Conservation (phyloP, 2,888 invertebrate genomes). For the Protophormia terraenovae region DNA sequence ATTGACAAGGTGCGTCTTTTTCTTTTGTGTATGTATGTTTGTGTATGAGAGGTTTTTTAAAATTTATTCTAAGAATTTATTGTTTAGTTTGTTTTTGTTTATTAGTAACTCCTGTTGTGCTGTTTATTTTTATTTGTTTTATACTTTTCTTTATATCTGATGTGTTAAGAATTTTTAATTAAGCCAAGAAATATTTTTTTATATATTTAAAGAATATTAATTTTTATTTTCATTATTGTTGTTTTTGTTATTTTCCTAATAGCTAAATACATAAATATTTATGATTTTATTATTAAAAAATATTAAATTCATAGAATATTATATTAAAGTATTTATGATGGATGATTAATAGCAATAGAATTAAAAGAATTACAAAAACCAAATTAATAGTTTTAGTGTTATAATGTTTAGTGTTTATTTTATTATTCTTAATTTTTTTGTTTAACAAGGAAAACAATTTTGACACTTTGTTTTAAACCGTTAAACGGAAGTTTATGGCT, state of each 20-base stretch:
- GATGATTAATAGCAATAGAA: conserved; percentile 13
- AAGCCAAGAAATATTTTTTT: conserved; percentile 10
- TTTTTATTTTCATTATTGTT: conserved; percentile 5
- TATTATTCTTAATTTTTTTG: no score
- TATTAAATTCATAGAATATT: conserved; percentile 43
- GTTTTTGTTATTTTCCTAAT: not conserved
- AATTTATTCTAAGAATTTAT: conserved; percentile 52
- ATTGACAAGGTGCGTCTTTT: not conserved
- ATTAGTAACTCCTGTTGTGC: conserved; percentile 50
- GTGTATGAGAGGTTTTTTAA: not conserved
- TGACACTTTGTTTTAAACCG: conserved; percentile 30
- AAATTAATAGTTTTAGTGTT: not conserved
- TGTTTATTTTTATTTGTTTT: conserved; percentile 30
- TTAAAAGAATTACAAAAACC: no score
- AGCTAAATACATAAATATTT: not conserved
- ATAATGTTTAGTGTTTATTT: conserved; percentile 4
- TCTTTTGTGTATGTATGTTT: not conserved
- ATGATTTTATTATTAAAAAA: not conserved
- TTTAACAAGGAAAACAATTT: conserved; percentile 6
- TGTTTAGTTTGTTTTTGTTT: conserved; percentile 33
- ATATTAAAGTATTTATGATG: conserved; percentile 41
- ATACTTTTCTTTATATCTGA: conserved; percentile 34
- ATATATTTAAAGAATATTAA: conserved; percentile 45
- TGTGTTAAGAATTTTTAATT: conserved; percentile 60
- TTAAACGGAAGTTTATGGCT: conserved; percentile 58